These are phyloP conservation scores for Grammomys surdaster DNA, from an alignment of 2,113 vertebrate genomes.

Conservation along the genomic window DNA sequence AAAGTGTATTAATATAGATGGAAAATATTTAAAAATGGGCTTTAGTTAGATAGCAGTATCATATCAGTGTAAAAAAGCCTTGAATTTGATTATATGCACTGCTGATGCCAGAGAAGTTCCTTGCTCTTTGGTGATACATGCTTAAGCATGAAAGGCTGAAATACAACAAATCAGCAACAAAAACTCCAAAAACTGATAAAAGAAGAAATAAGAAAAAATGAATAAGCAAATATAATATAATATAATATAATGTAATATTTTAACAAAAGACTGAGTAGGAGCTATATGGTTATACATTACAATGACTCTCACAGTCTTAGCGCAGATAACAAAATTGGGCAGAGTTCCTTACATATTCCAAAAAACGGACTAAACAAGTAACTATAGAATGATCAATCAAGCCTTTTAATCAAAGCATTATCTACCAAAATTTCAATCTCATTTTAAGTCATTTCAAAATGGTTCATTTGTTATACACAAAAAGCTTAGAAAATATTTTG, in stretches of 20 bases:
- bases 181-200: not conserved
- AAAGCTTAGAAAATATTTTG: constrained; percentile 59
- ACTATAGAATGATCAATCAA: constrained; percentile 47
- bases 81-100: not conserved
- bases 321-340: constrained; percentile 32
- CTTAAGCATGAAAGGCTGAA: not conserved
- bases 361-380: constrained; percentile 18
- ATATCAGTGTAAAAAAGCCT: not conserved
- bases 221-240: not conserved
- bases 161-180: not conserved
- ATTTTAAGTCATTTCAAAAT: constrained; percentile 53
- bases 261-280: not conserved
- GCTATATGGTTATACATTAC: not conserved
- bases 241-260: not conserved
- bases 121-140: not conserved
- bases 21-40: not conserved
- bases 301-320: not conserved
- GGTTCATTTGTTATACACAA: constrained; percentile 48
- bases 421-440: constrained; percentile 56
- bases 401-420: constrained; percentile 58
- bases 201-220: not conserved
- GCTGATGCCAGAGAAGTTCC: not conserved
- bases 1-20: not conserved
- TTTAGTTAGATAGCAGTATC: not conserved
- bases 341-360: constrained; percentile 23